Evolutionary conservation across 1,140 invertebrate genomes (phyloP).

Genomic region (Zaprionus tsacasi): DNA sequence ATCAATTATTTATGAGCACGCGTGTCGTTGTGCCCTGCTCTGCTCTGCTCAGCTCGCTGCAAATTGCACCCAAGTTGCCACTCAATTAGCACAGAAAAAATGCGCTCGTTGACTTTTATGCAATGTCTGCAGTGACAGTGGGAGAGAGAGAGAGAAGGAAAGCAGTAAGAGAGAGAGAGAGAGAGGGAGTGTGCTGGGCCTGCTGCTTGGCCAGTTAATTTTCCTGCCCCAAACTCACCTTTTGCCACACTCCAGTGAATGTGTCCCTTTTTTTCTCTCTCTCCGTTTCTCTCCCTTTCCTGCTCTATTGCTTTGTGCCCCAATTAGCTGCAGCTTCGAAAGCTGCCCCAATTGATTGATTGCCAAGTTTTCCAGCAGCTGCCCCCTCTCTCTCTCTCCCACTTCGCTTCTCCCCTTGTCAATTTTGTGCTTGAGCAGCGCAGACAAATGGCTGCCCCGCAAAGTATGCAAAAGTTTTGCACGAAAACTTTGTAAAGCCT

Average conservation of each 20-base stretch:
- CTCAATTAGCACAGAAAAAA: slow-evolving; percentile 79
- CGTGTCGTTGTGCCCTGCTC: slow-evolving; percentile 24
- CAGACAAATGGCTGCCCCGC: slow-evolving; percentile 51
- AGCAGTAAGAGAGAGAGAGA: not conserved
- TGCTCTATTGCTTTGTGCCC: slow-evolving; percentile 24
- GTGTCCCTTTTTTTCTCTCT: not conserved
- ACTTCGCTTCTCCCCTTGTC: not conserved
- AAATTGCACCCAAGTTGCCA: slow-evolving; percentile 76
- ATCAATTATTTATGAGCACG: slow-evolving; percentile 78
- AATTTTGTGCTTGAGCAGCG: slow-evolving; percentile 60
- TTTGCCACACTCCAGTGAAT: not conserved
- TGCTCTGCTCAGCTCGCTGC: too few species aligned
- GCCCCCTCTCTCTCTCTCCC: not conserved
- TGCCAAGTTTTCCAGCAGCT: slow-evolving; percentile 59
- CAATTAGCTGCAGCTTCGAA: slow-evolving; percentile 60
- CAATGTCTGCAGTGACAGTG: slow-evolving; percentile 3
- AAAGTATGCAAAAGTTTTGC: slow-evolving; percentile 78
- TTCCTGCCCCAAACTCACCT: not conserved
- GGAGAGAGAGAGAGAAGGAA: too few species aligned
- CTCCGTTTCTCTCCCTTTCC: not conserved
- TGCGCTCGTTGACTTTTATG: slow-evolving; percentile 55
- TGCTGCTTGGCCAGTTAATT: slow-evolving; percentile 36
- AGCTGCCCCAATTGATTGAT: slow-evolving; percentile 72
- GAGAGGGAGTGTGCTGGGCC: not conserved
- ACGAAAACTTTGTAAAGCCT: slow-evolving; percentile 60